Evolutionary conservation across 2,888 invertebrate species (phyloP), one percentile per base, ranked within the genome.

Genomic region (Hesperia comma): DNA sequence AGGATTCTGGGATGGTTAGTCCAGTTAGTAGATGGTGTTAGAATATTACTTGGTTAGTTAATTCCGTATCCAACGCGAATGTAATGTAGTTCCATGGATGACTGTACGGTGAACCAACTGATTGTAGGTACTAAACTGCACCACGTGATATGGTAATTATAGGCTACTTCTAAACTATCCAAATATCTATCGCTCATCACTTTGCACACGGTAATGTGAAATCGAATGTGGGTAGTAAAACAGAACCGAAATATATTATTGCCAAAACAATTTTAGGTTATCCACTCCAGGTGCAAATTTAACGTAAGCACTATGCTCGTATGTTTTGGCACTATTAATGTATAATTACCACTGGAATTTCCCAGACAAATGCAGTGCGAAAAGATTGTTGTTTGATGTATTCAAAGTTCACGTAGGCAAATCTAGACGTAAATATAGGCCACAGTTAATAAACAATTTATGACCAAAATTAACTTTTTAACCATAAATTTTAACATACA

Each of bases 371-470:
- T 19, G 55, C 43, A 33, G 55, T 56, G 56, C 33, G 8, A 63
- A 55, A 41, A 55, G 5, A 46, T 56, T 63, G 63, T 63, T 63
- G 63, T 63, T 63, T 63, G 43, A 26, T 46, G 33, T 46, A 54
- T 56, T 62, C 61, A 55, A 55, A 63, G 33, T 40, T 40, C 32
- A 33, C 33, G 15, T 56, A 33, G 46, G 40, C 41, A 55, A 63
- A 56, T 63, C 63, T n/a, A 56, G 41, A 54, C 21, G 33, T 43
- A 56, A 46, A 63, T 63, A 56, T 43, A 43, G 55, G 46, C 32
- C 55, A n/a, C 46, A 56, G 19, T 37, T 37, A 37, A 46, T 56
- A 56, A 63, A 57, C 56, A 63, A 63, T 41, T 43, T 41, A 15
- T 57, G 40, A 40, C 37, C 51, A 51, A 63, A 63, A 63, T 57